Base-by-base conservation (phyloP, 2,888 invertebrate genomes). In the Auanema freiburgensis region DNA sequence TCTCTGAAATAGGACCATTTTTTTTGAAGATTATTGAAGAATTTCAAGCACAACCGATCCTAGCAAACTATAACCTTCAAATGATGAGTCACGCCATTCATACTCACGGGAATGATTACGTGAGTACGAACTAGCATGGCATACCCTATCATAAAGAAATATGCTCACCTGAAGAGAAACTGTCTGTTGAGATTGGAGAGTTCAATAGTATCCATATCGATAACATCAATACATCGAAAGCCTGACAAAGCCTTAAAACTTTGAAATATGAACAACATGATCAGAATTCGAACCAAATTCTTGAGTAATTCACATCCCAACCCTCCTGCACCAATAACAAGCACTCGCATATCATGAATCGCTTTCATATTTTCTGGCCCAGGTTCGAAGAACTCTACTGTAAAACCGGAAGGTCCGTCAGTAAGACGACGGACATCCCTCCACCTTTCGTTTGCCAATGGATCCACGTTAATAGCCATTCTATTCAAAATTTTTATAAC, bases 171-270 rank as follows among this genome's bases (percentile, higher is more conserved):
- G 85, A 99, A 99, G 51, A 99, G 86, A 86, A 99, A 99, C 85
- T 99, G 98, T 51, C 98, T 88, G 85, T 99, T 99, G 66, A 99
- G 88, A 87, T 99, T 99, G 3, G 97, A 97, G 65, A 99, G 86
- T 85, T 99, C 98, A 77, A 99, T 96, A 0, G 92, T 95, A 85
- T 99, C 98, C 98, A 99, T 98, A 84, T 99, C 98, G 68, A 99
- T 94, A 3, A 99, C 90, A 85, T 97, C 91, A 73, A 99, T 90
- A 79, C 93, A 89, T 69, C 89, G 89, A 83, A 99, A 97, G 0
- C 98, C 98, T 91, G 96, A 92, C 46, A 97, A 85, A 0, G 87
- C 87, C 87, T 87, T 72, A 24, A 80, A 72, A 64, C 53, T 46
- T 46, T 12, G 43, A 12, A 10, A 46, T 10, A 46, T 1, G 10